Evolutionary conservation across 1,140 invertebrate species (phyloP), one percentile per base, ranked within the genome.

Genomic region (Phymastichus coffea): DNA sequence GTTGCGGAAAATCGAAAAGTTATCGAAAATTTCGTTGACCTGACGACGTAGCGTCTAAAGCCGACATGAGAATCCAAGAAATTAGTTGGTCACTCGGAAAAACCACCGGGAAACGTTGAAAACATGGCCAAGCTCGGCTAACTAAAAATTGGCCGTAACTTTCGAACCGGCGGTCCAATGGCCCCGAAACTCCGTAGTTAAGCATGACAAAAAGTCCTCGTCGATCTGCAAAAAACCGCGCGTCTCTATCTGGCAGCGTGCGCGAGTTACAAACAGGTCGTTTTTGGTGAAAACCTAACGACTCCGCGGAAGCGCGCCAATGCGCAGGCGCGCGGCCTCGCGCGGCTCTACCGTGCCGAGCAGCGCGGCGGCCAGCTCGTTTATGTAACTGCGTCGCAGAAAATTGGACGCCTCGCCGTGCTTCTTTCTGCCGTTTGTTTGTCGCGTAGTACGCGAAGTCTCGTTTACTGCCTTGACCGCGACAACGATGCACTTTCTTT

Each of bases 141-240:
- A 72, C 57, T 38, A 66, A 52, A 28, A 65, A 65, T 48, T 35
- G 23, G 0, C 17, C 46, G 51, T 72, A 62, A 51, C 54, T 66
- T 26, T 14, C 1, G 35, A 72, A 66, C 57, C n/a, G 33, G 0
- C n/a, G 0, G 15, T 40, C 30, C 14, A 22, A 64, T 46, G 4
- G 28, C 26, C 12, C 17, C 37, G 37, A 23, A 14, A 44, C 17
- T 19, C 17, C 9, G 61, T 38, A 54, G 44, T 56, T 61, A 14
- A 28, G 19, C 71, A 67, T 75, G 74, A 77, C 73, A 77, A 75
- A 72, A 49, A 61, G 47, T 70, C 38, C 22, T 38, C 58, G 70
- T 66, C 33, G 8, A 46, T 49, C 10, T 30, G 4, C 3, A 63
- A 64, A 71, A 75, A 63, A 28, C 64, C 63, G 70, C 43, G 54